Conservation (phyloP, 2,113 vertebrate genomes). For the Boleophthalmus pectinirostris region DNA sequence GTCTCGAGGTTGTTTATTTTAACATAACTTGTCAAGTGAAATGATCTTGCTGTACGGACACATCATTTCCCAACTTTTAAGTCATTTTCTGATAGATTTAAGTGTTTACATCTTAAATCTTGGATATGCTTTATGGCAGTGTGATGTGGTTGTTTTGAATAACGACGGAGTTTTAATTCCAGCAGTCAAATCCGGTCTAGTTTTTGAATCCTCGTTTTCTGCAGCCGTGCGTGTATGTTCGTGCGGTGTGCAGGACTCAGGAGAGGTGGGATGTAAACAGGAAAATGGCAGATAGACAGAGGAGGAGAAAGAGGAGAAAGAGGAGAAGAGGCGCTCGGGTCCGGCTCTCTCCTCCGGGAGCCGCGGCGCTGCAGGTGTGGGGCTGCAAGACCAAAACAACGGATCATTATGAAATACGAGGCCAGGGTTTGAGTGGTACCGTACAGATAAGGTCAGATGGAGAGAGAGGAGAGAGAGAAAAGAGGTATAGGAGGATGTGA, state of each 20-base stretch:
- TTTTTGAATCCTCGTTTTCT: too few relatives aligned
- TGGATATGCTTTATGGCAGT: too few relatives aligned
- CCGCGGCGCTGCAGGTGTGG: not conserved
- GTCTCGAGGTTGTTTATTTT: too few relatives aligned
- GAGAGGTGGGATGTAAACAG: not conserved
- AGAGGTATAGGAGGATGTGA: not conserved
- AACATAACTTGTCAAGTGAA: too few relatives aligned
- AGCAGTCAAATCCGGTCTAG: too few relatives aligned
- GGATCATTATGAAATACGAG: not conserved
- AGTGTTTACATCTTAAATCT: too few relatives aligned
- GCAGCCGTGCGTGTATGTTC: not conserved
- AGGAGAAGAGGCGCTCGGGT: not conserved
- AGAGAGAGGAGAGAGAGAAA: not conserved
- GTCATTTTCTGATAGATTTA: too few relatives aligned
- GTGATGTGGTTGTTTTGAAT: too few relatives aligned
- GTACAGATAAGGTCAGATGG: not conserved
- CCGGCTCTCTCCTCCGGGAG: not conserved
- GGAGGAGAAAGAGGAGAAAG: not conserved
- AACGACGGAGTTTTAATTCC: too few relatives aligned
- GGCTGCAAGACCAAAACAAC: not conserved
- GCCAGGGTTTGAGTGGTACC: not conserved
- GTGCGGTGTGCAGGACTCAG: not conserved
- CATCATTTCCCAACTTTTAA: too few relatives aligned
- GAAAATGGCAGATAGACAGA: not conserved
- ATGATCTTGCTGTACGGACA: too few relatives aligned